These are phyloP conservation scores for Muscicapa striata DNA, from an alignment of 2,797 vertebrate genomes.

Conservation along the genomic window DNA sequence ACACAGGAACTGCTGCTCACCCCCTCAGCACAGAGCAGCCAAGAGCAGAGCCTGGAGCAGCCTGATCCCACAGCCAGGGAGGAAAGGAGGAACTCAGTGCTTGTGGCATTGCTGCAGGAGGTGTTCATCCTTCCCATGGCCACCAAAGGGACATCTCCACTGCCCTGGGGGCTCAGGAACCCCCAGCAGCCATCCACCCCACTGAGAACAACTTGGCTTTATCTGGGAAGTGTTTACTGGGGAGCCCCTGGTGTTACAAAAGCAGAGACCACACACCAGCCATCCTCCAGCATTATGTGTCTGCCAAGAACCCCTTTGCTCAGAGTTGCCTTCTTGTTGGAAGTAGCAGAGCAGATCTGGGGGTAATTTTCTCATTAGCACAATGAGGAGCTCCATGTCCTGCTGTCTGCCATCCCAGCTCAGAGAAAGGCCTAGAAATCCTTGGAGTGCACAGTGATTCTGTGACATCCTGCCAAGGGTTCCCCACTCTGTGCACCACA, in stretches of 20 bases:
- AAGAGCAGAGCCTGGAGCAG: neutral
- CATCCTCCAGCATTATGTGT: neutral
- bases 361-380: neutral
- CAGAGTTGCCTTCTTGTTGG: neutral
- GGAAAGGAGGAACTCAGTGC: neutral
- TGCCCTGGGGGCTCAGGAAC: neutral
- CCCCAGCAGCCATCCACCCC: neutral
- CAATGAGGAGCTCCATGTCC: neutral
- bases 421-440: neutral
- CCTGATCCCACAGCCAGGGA: neutral
- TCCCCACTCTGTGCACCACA: neutral
- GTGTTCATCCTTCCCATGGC: neutral
- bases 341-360: neutral
- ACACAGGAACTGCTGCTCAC: fast-evolving
- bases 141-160: neutral
- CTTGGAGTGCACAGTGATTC: neutral
- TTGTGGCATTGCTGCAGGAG: neutral
- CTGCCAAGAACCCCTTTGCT: neutral
- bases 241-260: neutral
- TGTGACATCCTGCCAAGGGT: neutral
- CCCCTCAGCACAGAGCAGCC: neutral
- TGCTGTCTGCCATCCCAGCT: neutral
- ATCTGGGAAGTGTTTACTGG: neutral
- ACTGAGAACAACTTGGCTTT: neutral
- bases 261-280: neutral